Conservation (phyloP, 2,113 vertebrate species). For the Corvus cornix region DNA sequence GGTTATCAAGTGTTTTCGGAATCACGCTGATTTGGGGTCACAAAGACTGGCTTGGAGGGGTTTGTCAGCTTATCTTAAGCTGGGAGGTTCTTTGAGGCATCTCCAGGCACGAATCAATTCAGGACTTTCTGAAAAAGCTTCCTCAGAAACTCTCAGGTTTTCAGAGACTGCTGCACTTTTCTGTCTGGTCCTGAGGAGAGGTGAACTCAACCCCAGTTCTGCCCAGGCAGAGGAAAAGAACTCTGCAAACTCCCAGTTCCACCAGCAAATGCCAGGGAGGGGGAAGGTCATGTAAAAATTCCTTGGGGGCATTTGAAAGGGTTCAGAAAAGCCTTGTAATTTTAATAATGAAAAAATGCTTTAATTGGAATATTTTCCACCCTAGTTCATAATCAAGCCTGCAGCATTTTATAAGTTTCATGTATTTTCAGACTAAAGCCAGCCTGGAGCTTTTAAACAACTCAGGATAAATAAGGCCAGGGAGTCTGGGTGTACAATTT, state of each 20-base stretch:
- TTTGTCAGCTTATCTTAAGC: accelerated
- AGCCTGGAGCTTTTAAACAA: neutral
- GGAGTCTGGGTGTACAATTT: neutral
- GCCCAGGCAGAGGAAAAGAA: neutral
- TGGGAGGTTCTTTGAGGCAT: neutral
- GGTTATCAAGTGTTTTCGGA: neutral
- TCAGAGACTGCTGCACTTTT: neutral
- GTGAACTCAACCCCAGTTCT: neutral
- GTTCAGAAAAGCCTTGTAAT: neutral
- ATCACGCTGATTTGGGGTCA: accelerated
- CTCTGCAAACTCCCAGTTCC: neutral
- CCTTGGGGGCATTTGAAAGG: neutral
- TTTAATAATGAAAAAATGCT: neutral
- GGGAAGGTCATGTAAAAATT: neutral
- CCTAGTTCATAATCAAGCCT: neutral
- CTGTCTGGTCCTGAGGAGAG: neutral
- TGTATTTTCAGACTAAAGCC: neutral
- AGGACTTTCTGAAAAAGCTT: neutral
- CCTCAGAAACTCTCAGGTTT: neutral
- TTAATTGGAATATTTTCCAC: neutral
- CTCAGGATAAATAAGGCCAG: neutral
- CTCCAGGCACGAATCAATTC: neutral
- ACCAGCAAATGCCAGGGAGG: neutral
- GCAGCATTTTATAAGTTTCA: neutral
- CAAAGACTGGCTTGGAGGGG: accelerated